Evolutionary conservation across 2,113 vertebrate genomes (phyloP), one percentile per base, ranked within the genome.

Genomic region (Archocentrus centrarchus): DNA sequence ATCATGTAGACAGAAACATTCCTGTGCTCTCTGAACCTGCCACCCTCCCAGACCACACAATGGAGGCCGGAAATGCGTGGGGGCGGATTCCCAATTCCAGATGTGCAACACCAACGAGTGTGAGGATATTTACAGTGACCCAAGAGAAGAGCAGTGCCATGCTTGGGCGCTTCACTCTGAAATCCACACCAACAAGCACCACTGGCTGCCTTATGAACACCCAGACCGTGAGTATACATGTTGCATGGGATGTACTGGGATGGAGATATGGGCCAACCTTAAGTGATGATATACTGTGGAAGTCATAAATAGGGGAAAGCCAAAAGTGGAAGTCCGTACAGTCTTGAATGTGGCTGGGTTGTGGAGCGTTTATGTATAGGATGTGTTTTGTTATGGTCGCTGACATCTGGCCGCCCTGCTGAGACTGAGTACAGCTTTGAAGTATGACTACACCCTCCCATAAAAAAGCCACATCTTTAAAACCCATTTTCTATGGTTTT

Each of bases 181-280:
- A 91, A 95, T 97, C 75, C 96, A 97, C 32, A 96, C 96, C 59
- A 92, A 86, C 3, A 97, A 97, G 89, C 97, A 99, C 94, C 97
- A 98, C 89, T 99, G 98, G 98, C 96, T 99, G 83, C 98, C 98
- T 91, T 98, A 98, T 6, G 98, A 99, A 86, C 98, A 99, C 55
- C 86, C 93, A 0, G 98, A 99, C 44, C 93, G 98, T 99, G 93
- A 97, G 97, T 95, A 70, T 20, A 37, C 68, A 58, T 22, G 15
- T 39, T 37, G 13, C n/a, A 78, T 50, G 30, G 1, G 2, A 50
- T 50, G 59, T 7, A 10, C 14, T 77, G 27, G 24, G 22, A 7
- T 59, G 3, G 37, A 70, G 30, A 75, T 24, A 41, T 60, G 41
- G 53, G 10, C 10, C 62, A 47, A 44, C 13, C 15, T 22, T 5